Conservation (phyloP, 2,888 invertebrate species). For the Pachydiplax longipennis region DNA sequence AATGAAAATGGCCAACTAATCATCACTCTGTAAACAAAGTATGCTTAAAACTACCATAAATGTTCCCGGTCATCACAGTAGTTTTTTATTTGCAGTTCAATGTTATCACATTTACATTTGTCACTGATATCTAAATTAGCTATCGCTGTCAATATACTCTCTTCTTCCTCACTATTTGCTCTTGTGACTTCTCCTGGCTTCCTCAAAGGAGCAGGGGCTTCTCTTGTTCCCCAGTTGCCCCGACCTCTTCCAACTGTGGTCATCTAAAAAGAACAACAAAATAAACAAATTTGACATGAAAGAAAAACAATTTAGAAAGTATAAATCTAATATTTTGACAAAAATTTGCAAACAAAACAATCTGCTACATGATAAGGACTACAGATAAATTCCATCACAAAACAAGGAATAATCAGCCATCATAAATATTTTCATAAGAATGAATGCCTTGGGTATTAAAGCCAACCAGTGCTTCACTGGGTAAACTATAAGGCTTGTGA, state of each 20-base stretch:
- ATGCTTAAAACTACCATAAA: background rate
- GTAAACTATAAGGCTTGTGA: too few species aligned
- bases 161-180: background rate
- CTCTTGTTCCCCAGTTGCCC: conserved; percentile 14
- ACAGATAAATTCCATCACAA: too few species aligned
- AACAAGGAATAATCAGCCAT: too few species aligned
- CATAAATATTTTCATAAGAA: too few species aligned
- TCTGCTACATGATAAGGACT: too few species aligned
- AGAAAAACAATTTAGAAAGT: too few species aligned
- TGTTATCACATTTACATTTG: background rate
- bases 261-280: background rate
- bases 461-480: too few species aligned
- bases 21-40: background rate
- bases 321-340: too few species aligned
- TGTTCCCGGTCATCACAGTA: conserved; percentile 8
- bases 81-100: conserved; percentile 2
- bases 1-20: background rate
- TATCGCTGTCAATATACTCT: background rate
- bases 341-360: too few species aligned
- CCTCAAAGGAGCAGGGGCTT: background rate
- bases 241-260: conserved; percentile 21
- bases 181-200: background rate
- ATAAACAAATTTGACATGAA: background rate
- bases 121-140: background rate
- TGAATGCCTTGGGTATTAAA: too few species aligned